phyloP scores from a whole-genome alignment of 1,140 invertebrate genomes.

The Apis laboriosa region DNA sequence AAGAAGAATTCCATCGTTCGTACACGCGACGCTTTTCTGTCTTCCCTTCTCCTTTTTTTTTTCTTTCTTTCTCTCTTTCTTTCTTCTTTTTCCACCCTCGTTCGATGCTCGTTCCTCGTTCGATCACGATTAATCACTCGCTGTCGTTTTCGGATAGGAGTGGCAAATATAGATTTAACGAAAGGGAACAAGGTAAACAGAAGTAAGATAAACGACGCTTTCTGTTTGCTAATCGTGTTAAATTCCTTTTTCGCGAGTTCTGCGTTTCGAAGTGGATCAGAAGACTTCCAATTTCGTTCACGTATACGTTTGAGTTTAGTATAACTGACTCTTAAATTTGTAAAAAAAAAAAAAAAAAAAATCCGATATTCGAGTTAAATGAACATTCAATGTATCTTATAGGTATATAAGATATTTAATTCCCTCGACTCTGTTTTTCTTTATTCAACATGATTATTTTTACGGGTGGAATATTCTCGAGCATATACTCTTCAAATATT shows the following conservation, averaged over 20 bases:
- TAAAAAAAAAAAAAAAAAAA: no score
- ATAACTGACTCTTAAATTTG: no score
- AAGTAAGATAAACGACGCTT: not conserved
- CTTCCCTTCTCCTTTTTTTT: not conserved
- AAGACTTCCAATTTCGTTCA: no score
- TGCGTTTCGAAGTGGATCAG: no score
- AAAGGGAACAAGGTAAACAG: not conserved
- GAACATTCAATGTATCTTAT: no score
- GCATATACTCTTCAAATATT: no score
- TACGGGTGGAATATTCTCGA: no score
- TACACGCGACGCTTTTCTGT: constrained; percentile 8
- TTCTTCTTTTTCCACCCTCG: not conserved
- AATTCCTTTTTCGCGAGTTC: not conserved
- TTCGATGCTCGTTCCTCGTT: not conserved
- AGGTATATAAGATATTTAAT: no score
- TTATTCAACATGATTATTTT: no score
- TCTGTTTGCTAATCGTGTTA: not conserved
- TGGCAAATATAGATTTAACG: not conserved
- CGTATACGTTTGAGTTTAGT: no score
- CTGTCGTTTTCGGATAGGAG: not conserved
- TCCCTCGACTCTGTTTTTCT: not conserved
- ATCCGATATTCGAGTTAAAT: no score
- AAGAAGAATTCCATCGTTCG: constrained; percentile 41
- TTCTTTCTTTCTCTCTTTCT: no score
- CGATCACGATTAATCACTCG: constrained; percentile 19